Conservation (phyloP, 2,797 vertebrate species). For the Scolopax bukidnonensis region DNA sequence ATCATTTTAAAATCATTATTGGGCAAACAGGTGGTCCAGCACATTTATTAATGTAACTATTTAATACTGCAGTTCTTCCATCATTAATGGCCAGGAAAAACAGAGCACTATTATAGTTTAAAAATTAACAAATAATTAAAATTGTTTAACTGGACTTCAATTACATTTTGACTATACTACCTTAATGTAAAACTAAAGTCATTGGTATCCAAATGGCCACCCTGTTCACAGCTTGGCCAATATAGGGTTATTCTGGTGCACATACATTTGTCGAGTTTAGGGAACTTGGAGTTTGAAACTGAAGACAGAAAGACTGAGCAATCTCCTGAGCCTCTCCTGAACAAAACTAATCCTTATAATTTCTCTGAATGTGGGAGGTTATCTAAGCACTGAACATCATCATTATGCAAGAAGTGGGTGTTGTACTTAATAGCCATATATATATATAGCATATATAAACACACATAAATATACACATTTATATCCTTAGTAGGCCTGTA, state of each 20-base stretch:
- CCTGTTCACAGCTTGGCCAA: neutral
- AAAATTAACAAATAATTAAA: neutral
- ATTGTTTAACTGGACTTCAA: neutral
- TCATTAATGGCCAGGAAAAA: neutral
- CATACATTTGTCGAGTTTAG: rapidly evolving
- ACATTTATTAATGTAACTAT: neutral
- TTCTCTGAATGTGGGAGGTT: neutral
- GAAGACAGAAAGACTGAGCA: neutral
- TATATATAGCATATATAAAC: neutral
- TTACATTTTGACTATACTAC: neutral
- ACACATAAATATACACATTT: neutral
- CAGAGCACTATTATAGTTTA: neutral
- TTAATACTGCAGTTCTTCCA: neutral
- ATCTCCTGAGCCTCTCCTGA: neutral
- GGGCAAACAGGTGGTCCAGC: neutral
- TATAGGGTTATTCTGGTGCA: neutral
- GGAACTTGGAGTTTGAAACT: neutral
- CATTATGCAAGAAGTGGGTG: neutral
- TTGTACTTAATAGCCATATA: neutral
- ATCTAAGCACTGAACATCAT: neutral
- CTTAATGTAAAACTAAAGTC: neutral
- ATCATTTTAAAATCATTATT: neutral
- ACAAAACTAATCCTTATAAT: neutral
- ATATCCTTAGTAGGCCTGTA: neutral
- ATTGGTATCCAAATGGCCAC: neutral